A percentile compares a stretch with the other conserved stretches of the same genome.
Conservation (phyloP, 2,888 invertebrate species). For the Philhelius pedissequus region DNA sequence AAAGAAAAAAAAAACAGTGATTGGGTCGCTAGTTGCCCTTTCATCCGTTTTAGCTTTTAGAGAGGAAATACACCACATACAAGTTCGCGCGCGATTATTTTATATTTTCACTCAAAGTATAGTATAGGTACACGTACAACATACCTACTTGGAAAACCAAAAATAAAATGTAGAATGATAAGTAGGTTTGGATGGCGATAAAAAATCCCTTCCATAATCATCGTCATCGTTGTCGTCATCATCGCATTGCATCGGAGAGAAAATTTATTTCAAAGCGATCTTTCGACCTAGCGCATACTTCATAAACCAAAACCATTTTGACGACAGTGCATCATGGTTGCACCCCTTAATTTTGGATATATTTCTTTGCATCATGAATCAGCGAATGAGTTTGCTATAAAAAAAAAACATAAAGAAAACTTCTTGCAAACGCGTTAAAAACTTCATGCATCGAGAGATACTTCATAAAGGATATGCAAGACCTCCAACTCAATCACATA, state of each 20-base stretch:
- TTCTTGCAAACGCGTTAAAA: conserved; percentile 26
- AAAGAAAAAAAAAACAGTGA: not conserved
- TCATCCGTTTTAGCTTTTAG: conserved; percentile 40
- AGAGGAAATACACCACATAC: conserved; percentile 31
- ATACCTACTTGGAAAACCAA: not conserved
- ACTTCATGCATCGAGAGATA: conserved; percentile 42
- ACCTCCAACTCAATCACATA: not conserved
- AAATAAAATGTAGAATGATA: not conserved
- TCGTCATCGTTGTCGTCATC: not conserved
- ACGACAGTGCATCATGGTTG: not conserved
- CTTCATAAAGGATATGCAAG: not conserved
- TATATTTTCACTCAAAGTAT: conserved; percentile 23
- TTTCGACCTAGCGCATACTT: not conserved
- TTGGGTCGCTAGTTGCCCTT: conserved; percentile 53
- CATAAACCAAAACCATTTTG: not conserved
- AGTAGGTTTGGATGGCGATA: not conserved
- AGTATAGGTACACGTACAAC: too few relatives aligned
- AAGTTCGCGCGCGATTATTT: conserved; percentile 33
- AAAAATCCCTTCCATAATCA: not conserved
- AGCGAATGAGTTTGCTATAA: not conserved
- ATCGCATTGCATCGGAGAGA: too few relatives aligned
- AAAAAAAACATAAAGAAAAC: conserved; percentile 3
- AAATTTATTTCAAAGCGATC: not conserved
- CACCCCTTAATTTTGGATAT: not conserved
- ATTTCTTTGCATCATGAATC: conserved; percentile 20